Conservation (phyloP, 2,797 vertebrate genomes). For the Myotis findleyi region DNA sequence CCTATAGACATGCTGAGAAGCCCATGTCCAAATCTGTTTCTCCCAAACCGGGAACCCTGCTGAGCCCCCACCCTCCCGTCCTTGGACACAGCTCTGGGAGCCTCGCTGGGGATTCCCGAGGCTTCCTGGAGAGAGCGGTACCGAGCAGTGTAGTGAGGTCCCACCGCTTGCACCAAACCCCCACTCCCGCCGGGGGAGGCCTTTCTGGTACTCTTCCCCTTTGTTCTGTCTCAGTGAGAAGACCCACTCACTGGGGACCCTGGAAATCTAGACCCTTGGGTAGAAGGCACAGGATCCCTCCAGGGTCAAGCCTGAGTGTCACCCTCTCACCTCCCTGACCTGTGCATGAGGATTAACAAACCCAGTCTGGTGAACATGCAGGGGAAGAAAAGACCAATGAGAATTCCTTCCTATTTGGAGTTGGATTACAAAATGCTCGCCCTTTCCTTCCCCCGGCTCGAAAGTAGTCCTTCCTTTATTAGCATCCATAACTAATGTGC, state of each 20-base stretch:
- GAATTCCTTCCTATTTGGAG: slow-evolving; percentile 4
- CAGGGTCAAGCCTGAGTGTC: neutral
- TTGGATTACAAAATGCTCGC: slow-evolving; percentile 2
- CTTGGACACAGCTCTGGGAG: neutral
- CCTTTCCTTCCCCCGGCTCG: neutral
- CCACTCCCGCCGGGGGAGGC: neutral
- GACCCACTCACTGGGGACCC: neutral
- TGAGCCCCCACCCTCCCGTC: neutral
- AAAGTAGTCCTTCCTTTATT: slow-evolving; percentile 25
- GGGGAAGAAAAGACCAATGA: neutral
- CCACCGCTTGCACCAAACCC: neutral
- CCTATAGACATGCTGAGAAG: neutral
- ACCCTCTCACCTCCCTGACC: neutral
- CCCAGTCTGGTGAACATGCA: neutral
- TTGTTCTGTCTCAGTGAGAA: slow-evolving; percentile 63
- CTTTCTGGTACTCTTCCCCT: slow-evolving; percentile 24
- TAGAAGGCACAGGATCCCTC: neutral
- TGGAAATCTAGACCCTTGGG: slow-evolving; percentile 5
- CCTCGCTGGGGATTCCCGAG: neutral
- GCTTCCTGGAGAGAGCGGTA: slow-evolving; percentile 62
- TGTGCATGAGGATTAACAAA: slow-evolving; percentile 16
- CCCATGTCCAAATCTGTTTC: neutral
- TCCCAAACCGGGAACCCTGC: neutral
- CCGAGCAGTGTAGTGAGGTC: neutral
- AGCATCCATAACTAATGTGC: slow-evolving; percentile 46